phyloP scores from a whole-genome alignment of 2,797 vertebrate genomes.

The Gambelia wislizenii region DNA sequence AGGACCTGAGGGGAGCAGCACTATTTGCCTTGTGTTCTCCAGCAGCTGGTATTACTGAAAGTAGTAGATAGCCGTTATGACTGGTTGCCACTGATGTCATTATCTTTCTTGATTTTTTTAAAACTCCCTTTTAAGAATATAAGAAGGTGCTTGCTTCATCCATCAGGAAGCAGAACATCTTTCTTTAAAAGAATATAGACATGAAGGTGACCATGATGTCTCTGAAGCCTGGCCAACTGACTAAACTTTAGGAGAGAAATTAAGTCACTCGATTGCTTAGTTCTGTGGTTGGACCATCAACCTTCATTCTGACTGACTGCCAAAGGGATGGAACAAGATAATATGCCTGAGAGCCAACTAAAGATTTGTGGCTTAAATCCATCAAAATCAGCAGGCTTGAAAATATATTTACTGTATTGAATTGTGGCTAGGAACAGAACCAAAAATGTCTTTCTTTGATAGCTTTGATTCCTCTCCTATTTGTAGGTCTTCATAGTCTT shows the following conservation, averaged over 20 bases:
- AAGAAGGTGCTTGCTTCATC: neutral
- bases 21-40: too few species aligned
- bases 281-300: neutral
- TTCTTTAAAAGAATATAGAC: neutral
- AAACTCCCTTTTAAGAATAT: neutral
- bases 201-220: neutral
- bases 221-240: neutral
- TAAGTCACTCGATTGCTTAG: neutral
- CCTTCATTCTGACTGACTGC: neutral
- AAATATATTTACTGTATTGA: neutral
- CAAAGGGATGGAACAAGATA: neutral
- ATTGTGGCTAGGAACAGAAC: neutral
- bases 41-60: too few species aligned
- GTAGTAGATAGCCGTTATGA: too few species aligned
- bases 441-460: neutral
- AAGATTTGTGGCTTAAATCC: neutral
- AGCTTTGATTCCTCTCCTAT: neutral
- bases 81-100: too few species aligned
- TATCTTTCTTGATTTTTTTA: neutral
- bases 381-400: neutral
- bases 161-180: neutral
- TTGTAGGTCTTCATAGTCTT: neutral
- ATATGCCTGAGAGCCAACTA: neutral
- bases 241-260: neutral
- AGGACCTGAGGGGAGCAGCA: too few species aligned